Base-by-base conservation (phyloP, 2,888 invertebrate genomes). In the Bellardia bayeri region DNA sequence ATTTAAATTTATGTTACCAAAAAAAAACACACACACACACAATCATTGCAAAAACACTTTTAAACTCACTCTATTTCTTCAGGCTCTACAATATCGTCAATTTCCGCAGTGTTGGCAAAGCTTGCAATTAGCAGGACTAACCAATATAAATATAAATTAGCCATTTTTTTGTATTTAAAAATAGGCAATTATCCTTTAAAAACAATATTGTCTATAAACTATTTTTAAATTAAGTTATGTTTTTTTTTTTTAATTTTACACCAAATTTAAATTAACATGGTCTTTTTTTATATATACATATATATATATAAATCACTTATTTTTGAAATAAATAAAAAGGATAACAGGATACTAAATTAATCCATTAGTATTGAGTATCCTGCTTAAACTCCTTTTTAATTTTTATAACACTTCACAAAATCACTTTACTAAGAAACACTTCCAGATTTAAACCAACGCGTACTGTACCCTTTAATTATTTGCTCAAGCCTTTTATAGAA, bases 31-130 rank as follows among this genome's bases (percentile, higher is more conserved):
- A 40, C 11, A 23, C 23, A 58, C 42, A 45, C 42, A 68, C 30
- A 42, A 33, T 56, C 30, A 64, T 23, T 23, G 63, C 54, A 11
- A 42, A 16, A 64, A 63, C 11, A 68, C 11, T 40, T 86, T 74
- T 54, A 56, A 56, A 88, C 87, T 88, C 85, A 89, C 89, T 82
- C 80, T 45, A 78, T 81, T 40, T 85, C 71, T 58, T 81, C 85
- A 16, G 74, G 83, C 51, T 87, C 83, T 11, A 81, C 87, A 82
- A 85, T 81, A 75, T 88, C 85, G 42, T 51, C 85, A 75, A 61
- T 69, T 64, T 89, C 89, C 9, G 61, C 63, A 40, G 74, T 69
- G 51, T 69, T 71, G 13, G 66, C 84, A 58, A 74, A 37, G 40
- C 68, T 82, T 64, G 68, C 72, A 78, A 85, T 78, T 82, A 87